These are phyloP conservation scores for Zele albiditarsus DNA, from an alignment of 2,888 invertebrate species.

Conservation along the genomic window DNA sequence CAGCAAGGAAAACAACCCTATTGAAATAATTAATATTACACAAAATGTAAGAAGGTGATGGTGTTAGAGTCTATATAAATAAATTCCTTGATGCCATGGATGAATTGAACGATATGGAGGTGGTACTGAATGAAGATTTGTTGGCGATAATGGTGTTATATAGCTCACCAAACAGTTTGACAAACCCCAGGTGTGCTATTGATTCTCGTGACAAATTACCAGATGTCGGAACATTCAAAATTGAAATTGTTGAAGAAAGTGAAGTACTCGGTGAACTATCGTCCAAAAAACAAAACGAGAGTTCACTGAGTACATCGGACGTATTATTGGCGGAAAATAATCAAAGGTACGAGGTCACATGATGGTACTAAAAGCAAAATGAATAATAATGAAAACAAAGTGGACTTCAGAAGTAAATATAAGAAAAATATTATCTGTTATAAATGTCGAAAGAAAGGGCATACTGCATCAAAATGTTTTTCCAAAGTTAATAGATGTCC, in stretches of 20 bases:
- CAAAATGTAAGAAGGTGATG: constrained; percentile 60
- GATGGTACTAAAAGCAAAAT: background rate
- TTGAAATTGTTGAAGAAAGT: constrained; percentile 61
- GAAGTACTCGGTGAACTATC: constrained; percentile 54
- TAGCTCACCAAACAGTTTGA: constrained; percentile 54
- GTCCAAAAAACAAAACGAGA: too few relatives aligned
- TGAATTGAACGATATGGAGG: constrained; percentile 62
- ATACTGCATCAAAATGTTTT: background rate
- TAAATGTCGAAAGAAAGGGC: background rate
- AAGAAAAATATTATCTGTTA: too few relatives aligned
- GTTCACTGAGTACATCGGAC: too few relatives aligned
- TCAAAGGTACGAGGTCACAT: background rate
- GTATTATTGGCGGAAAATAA: too few relatives aligned
- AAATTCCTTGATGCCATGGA: constrained; percentile 63
- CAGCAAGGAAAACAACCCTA: constrained; percentile 67
- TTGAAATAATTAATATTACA: constrained; percentile 63
- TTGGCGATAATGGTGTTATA: constrained; percentile 57
- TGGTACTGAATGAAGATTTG: constrained; percentile 60
- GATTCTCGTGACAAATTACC: constrained; percentile 62
- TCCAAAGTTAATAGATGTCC: too few relatives aligned
- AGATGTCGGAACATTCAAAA: constrained; percentile 54
- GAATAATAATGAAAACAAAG: too few relatives aligned
- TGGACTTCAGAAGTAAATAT: too few relatives aligned
- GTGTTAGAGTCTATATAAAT: constrained; percentile 62
- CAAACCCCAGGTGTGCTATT: too few relatives aligned